Percentiles rank a stretch among this genome's conserved stretches.
These are phyloP conservation scores for Argyrosomus regius DNA, from an alignment of 2,797 vertebrate genomes.

Conservation along the genomic window DNA sequence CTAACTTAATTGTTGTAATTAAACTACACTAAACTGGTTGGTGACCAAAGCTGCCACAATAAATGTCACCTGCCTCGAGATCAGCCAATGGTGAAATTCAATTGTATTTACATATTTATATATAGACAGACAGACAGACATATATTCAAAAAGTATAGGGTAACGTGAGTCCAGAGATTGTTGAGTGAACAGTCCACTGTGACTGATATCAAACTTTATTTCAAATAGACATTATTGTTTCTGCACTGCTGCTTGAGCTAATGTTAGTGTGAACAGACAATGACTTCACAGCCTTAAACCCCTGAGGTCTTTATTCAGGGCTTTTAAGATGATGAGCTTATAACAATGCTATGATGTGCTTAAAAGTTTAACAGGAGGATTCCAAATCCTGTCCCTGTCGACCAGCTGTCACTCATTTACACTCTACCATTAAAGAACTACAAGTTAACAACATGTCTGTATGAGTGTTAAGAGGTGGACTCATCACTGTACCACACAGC, in stretches of 20 bases:
- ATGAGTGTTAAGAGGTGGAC: not conserved
- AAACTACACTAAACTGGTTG: too few relatives aligned
- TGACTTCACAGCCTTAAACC: conserved; percentile 7
- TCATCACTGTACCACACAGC: not conserved
- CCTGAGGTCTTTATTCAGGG: conserved; percentile 12
- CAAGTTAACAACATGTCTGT: not conserved
- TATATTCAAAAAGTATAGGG: too few relatives aligned
- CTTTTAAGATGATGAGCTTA: conserved; percentile 21
- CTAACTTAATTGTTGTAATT: too few relatives aligned
- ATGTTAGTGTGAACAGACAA: not conserved
- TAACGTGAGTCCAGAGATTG: too few relatives aligned
- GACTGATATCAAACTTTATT: not conserved
- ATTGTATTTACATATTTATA: too few relatives aligned
- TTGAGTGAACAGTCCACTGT: too few relatives aligned
- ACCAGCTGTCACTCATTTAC: conserved; percentile 23
- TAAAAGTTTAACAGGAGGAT: conserved; percentile 22
- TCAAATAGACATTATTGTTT: not conserved
- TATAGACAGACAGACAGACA: too few relatives aligned
- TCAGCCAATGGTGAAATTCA: too few relatives aligned
- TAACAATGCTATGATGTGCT: conserved; percentile 1
- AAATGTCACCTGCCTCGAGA: too few relatives aligned
- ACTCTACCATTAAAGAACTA: not conserved
- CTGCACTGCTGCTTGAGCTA: not conserved
- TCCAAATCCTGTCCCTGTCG: not conserved
- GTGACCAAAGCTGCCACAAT: too few relatives aligned